A percentile compares a stretch with the other conserved stretches of the same genome.
Conservation (phyloP, 2,797 vertebrate genomes). For the Cephalopachus bancanus region DNA sequence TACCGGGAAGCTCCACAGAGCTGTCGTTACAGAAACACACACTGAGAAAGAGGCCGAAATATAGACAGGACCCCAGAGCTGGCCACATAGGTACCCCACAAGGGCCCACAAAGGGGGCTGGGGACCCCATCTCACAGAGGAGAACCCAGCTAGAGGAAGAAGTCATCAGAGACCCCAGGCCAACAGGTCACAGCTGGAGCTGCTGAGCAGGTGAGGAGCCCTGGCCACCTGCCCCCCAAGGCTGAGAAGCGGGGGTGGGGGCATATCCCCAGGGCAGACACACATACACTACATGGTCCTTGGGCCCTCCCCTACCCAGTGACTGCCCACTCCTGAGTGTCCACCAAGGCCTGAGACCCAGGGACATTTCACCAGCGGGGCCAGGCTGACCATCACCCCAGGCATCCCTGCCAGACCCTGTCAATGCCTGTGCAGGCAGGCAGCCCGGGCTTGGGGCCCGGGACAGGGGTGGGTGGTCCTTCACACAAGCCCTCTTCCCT, state of each 20-base stretch:
- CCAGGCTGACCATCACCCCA: neutral
- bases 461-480: constrained; percentile 74
- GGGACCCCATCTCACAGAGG: neutral
- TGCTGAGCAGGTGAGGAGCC: neutral
- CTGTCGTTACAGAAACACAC: neutral
- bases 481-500: neutral
- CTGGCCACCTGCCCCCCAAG: too few relatives aligned
- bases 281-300: neutral
- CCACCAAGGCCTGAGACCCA: neutral
- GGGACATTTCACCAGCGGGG: neutral
- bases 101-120: neutral
- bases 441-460: constrained; percentile 70
- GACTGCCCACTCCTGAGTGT: neutral
- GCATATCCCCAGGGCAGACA: too few relatives aligned
- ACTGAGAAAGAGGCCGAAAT: neutral
- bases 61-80: fast-evolving
- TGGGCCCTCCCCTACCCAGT: fast-evolving
- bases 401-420: constrained; percentile 16
- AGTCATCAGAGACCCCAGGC: fast-evolving
- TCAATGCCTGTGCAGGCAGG: neutral
- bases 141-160: neutral
- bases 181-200: fast-evolving
- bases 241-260: neutral
- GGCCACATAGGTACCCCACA: neutral
- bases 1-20: neutral